phyloP scores from a whole-genome alignment of 2,888 invertebrate species.

The Synergus laeviventris region DNA sequence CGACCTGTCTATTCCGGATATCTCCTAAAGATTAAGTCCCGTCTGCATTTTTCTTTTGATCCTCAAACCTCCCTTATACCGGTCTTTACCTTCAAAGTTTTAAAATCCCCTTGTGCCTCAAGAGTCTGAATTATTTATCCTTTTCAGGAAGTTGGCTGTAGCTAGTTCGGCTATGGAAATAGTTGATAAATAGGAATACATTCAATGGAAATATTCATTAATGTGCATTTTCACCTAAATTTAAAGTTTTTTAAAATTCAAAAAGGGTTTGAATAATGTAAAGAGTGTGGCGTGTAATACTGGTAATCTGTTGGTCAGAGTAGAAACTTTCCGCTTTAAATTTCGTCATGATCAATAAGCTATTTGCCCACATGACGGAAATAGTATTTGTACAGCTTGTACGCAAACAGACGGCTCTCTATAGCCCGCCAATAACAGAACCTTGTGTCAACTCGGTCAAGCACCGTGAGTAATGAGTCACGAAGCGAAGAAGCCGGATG shows the following conservation, averaged over 20 bases:
- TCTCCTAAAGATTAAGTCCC: conserved; percentile 6
- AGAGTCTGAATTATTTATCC: not conserved
- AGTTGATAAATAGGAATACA: too few species aligned
- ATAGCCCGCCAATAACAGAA: conserved; percentile 66
- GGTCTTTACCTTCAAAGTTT: not conserved
- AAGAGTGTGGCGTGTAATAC: conserved; percentile 26
- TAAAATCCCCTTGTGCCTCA: not conserved
- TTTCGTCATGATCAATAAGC: conserved; percentile 66
- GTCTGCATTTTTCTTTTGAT: conserved; percentile 42
- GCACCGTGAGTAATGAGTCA: conserved; percentile 64
- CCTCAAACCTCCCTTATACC: conserved; percentile 44
- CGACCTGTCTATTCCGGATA: not conserved
- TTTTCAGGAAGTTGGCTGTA: not conserved
- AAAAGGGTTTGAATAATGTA: not conserved
- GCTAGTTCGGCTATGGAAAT: not conserved
- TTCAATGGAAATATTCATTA: too few species aligned
- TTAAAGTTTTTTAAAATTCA: not conserved
- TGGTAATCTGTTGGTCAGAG: not conserved
- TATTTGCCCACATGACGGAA: conserved; percentile 64
- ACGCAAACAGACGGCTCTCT: conserved; percentile 67
- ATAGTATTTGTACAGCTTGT: conserved; percentile 72
- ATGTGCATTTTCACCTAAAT: too few species aligned
- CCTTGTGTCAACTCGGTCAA: conserved; percentile 70
- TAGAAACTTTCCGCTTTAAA: conserved; percentile 52
- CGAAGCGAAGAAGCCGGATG: conserved; percentile 54